Evolutionary conservation across 2,888 invertebrate species (phyloP).

Genomic region (Sthenelais limicola): DNA sequence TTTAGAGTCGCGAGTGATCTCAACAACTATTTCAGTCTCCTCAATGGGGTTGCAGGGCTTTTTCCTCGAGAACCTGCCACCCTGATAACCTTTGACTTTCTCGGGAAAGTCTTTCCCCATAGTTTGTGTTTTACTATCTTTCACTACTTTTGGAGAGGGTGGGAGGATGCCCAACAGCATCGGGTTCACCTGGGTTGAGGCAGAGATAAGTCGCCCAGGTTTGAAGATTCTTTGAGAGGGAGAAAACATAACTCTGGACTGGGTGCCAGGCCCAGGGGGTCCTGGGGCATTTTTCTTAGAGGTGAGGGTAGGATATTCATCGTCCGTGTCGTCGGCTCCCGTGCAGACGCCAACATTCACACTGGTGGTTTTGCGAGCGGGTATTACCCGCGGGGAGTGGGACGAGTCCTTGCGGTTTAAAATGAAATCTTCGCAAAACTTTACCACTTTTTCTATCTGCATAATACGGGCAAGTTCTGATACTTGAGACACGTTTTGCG

Average conservation of each 20-base stretch:
- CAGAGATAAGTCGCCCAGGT: constrained; percentile 32
- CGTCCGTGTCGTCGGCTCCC: neutral
- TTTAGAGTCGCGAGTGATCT: neutral
- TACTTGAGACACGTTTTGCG: constrained; percentile 57
- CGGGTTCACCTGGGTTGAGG: constrained; percentile 41
- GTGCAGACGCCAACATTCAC: neutral
- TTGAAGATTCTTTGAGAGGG: constrained; percentile 29
- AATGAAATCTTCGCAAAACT: constrained; percentile 49
- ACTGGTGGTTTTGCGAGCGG: neutral
- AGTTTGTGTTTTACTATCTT: constrained; percentile 36
- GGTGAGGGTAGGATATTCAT: neutral
- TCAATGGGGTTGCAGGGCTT: neutral
- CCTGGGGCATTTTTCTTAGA: too few species aligned
- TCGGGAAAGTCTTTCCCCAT: constrained; percentile 33
- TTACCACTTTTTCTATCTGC: constrained; percentile 62
- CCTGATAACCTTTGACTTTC: neutral
- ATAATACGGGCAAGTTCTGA: constrained; percentile 68
- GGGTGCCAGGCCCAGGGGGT: too few species aligned
- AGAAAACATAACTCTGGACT: too few species aligned
- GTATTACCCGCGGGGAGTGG: too few species aligned
- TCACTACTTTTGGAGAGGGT: neutral
- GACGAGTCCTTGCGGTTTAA: constrained; percentile 9
- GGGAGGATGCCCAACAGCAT: constrained; percentile 35
- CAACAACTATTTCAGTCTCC: constrained; percentile 22
- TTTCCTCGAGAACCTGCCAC: neutral